phyloP scores from a whole-genome alignment of 2,888 invertebrate species.

The Drosophila leonis region DNA sequence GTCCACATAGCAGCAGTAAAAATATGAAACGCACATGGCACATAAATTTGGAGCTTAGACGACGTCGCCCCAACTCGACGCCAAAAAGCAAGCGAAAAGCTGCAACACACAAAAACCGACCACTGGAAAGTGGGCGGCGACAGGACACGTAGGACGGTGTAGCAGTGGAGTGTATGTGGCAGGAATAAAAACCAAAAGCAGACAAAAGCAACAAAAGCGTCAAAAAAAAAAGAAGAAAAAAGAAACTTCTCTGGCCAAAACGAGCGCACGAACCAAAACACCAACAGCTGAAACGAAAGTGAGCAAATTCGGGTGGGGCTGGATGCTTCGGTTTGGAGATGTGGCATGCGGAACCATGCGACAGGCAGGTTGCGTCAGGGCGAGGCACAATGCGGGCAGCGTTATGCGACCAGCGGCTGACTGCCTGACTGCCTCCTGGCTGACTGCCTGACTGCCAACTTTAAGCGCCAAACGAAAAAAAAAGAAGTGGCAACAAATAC shows the following conservation, averaged over 20 bases:
- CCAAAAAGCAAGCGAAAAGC: constrained; percentile 55
- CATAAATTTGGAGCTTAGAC: constrained; percentile 78
- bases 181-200: constrained; percentile 58
- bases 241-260: constrained; percentile 28
- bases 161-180: constrained; percentile 34
- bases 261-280: constrained; percentile 65
- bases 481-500: constrained; percentile 18
- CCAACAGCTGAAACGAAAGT: constrained; percentile 50
- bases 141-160: neutral
- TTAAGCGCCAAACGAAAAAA: constrained; percentile 45
- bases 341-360: constrained; percentile 4
- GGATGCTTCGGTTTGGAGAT: constrained; percentile 3
- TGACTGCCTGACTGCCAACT: constrained; percentile 48
- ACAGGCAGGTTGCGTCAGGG: constrained; percentile 10
- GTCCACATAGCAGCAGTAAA: constrained; percentile 71
- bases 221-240: neutral
- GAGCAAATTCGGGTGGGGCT: constrained; percentile 1
- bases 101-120: constrained; percentile 53
- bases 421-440: constrained; percentile 29
- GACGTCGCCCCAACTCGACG: constrained; percentile 41
- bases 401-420: constrained; percentile 61
- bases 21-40: constrained; percentile 76
- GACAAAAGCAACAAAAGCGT: constrained; percentile 64
- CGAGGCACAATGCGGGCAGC: constrained; percentile 75
- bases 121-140: constrained; percentile 17